Evolutionary conservation across 2,797 vertebrate genomes (phyloP).

Genomic region (Saxicola maurus): DNA sequence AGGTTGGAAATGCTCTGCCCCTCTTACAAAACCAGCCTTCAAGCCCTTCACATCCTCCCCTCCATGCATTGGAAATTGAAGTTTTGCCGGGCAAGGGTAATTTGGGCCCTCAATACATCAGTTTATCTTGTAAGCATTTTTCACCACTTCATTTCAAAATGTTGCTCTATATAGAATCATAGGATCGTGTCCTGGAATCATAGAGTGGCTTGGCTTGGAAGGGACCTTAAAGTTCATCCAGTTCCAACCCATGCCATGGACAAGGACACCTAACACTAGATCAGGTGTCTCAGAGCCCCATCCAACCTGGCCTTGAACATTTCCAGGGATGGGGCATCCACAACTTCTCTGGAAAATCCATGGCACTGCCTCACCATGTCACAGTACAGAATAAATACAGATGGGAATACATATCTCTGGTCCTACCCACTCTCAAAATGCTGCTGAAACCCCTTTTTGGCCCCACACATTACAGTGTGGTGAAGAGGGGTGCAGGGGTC

Average conservation of each 20-base stretch:
- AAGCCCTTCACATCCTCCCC: not conserved
- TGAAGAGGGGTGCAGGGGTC: rapidly evolving
- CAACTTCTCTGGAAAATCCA: not conserved
- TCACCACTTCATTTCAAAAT: not conserved
- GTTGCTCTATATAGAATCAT: not conserved
- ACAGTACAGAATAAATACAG: not conserved
- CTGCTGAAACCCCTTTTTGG: not conserved
- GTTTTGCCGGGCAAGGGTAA: not conserved
- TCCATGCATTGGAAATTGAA: not conserved
- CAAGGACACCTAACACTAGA: not conserved
- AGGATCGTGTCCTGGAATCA: too few relatives aligned
- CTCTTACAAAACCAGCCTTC: not conserved
- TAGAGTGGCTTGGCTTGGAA: not conserved
- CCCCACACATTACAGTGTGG: rapidly evolving
- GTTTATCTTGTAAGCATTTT: not conserved
- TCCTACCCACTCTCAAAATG: not conserved
- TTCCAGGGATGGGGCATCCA: not conserved
- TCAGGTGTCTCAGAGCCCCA: not conserved
- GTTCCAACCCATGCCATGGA: not conserved
- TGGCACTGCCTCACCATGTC: not conserved
- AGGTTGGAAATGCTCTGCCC: not conserved
- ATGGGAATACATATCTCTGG: not conserved
- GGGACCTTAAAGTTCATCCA: not conserved
- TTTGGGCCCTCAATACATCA: not conserved
- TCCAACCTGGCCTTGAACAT: not conserved